Conservation (phyloP, 2,888 invertebrate species). For the Ethmia dodecea region DNA sequence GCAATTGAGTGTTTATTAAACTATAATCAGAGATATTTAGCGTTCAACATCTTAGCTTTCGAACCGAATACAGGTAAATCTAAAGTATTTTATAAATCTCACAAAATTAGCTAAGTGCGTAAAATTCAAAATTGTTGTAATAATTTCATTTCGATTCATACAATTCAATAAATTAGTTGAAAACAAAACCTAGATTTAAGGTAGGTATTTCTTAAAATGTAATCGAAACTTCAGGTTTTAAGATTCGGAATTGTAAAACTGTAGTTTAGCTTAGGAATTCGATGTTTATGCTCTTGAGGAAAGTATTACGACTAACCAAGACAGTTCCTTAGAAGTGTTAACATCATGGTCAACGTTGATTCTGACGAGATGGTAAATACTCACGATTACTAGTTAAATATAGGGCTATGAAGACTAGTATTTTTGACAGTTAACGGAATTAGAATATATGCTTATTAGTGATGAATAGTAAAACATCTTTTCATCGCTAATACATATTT, state of each 20-base stretch:
- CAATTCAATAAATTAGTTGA: conserved; percentile 1
- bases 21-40: too few relatives aligned
- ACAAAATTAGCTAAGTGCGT: conserved; percentile 1
- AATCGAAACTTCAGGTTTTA: conserved; percentile 7
- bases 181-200: conserved; percentile 2
- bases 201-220: conserved; percentile 6
- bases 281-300: conserved; percentile 13
- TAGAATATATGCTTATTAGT: too few relatives aligned
- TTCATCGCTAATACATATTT: too few relatives aligned
- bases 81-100: neutral
- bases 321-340: conserved; percentile 4
- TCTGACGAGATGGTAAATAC: conserved; percentile 34
- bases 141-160: neutral
- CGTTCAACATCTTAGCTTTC: neutral
- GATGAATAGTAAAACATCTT: too few relatives aligned
- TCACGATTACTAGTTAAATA: conserved; percentile 34
- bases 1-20: too few relatives aligned
- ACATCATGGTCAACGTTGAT: conserved; percentile 22
- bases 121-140: neutral
- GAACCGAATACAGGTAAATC: conserved; percentile 2
- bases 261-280: conserved; percentile 9
- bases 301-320: conserved; percentile 1
- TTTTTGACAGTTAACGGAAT: too few relatives aligned
- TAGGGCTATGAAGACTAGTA: too few relatives aligned
- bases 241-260: conserved; percentile 4